Conservation (phyloP, 1,140 invertebrate species). For the Drosophila pruinosa region DNA sequence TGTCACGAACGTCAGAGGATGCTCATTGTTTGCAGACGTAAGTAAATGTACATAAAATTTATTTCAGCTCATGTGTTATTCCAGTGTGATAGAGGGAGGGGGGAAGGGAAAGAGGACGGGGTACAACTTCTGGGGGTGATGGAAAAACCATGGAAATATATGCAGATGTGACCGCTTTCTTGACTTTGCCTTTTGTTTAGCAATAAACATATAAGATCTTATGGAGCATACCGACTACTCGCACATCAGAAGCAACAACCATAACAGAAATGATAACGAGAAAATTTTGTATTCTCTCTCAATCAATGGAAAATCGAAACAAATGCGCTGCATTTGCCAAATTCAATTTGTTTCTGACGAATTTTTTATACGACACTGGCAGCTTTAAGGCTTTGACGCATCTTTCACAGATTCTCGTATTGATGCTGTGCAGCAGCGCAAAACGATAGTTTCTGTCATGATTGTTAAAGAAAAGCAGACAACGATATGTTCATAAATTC, state of each 20-base stretch:
- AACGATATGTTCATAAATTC: not conserved
- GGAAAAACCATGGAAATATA: constrained; percentile 49
- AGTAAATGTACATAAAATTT: constrained; percentile 80
- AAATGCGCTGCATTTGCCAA: constrained; percentile 62
- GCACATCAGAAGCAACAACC: constrained; percentile 34
- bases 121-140: not conserved
- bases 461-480: constrained; percentile 3
- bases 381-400: constrained; percentile 45
- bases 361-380: constrained; percentile 23
- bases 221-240: not conserved
- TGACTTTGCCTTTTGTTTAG: constrained; percentile 68
- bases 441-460: constrained; percentile 6
- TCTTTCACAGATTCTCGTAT: constrained; percentile 6
- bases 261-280: constrained; percentile 48
- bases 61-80: constrained; percentile 57
- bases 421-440: constrained; percentile 17
- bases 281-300: constrained; percentile 58
- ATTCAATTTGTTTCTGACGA: constrained; percentile 51
- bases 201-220: constrained; percentile 72
- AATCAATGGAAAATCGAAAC: constrained; percentile 61
- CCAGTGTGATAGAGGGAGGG: not conserved
- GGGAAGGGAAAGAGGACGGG: not conserved
- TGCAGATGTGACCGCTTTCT: constrained; percentile 72
- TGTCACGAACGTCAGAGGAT: constrained; percentile 53
- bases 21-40: constrained; percentile 77